Conservation (phyloP, 2,888 invertebrate genomes). For the Ischnura elegans region DNA sequence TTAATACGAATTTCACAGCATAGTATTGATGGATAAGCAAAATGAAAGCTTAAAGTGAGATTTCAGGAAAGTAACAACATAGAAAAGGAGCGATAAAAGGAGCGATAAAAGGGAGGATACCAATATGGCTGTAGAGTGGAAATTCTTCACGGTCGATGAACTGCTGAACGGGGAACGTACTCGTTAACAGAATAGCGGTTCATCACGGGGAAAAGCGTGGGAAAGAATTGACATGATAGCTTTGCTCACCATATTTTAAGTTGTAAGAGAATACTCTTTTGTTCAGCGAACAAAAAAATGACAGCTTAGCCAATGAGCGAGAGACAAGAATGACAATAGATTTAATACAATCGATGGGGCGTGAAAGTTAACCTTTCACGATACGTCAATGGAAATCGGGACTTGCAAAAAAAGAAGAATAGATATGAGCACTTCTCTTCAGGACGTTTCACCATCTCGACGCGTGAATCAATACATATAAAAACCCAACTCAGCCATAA, state of each 20-base stretch:
- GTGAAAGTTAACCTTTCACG: not conserved
- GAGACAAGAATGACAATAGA: not conserved
- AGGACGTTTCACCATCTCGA: not conserved
- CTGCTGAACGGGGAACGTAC: not conserved
- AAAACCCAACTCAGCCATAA: no score
- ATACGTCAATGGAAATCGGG: not conserved
- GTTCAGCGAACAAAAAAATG: not conserved
- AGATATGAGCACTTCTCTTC: not conserved
- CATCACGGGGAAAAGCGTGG: not conserved
- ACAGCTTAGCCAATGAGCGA: not conserved
- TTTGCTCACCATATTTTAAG: not conserved
- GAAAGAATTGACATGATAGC: not conserved
- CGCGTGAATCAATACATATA: no score
- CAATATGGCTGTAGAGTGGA: not conserved
- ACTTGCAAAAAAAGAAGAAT: not conserved
- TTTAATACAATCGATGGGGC: not conserved
- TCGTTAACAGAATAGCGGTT: not conserved
- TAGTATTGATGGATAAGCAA: no score
- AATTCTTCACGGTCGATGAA: not conserved
- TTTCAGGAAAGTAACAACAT: no score
- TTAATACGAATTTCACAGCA: no score
- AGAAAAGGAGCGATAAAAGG: no score
- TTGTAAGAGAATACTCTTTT: not conserved
- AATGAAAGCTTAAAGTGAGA: no score
- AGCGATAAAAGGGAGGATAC: no score